Base-by-base conservation (phyloP, 2,113 vertebrate species). In the Xenotilapia longispinis region DNA sequence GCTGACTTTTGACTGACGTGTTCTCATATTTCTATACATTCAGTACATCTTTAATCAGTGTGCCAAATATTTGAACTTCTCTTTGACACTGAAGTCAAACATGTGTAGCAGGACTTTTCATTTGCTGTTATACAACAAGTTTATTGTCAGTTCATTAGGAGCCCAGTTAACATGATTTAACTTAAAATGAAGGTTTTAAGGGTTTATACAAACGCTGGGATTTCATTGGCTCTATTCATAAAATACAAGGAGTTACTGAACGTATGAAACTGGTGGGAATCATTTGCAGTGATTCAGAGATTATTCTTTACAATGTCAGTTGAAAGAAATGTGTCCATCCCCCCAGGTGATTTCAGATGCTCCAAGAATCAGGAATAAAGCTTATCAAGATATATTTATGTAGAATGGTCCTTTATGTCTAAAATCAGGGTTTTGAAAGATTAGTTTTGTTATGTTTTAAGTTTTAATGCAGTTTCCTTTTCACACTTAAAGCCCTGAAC, bases 221-320 rank as follows among this genome's bases (percentile, higher is more conserved):
- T 45, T 26, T 2, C 12, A 23, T 70, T 15, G 65, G 8, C 21
- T 26, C 21, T 6, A 6, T 73, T 73, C 38, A 45, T 26, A 45
- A 42, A 73, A 23, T 42, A 68, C 36, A 38, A 23, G 63, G n/a
- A 0, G 0, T 26, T 12, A 73, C 38, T 73, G 38, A 45, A 70
- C 1, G 40, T 28, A 47, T 28, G 23, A 17, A 47, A 73, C 14
- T 47, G 14, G 9, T 47, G 68, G 21, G 14, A 28, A 17, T 73
- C 40, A 45, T 73, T 26, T 45, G 21, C 40, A 73, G 2, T 0
- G 0, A 10, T 15, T 45, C 38, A 0, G 38, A 45, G 38, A 15
- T 73, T 15, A 45, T 26, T 73, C 21, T 73, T 14, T 73, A 23
- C 38, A 0, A 15, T 23, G 21, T 70, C 38, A 70, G n/a, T 6